Evolutionary conservation across 2,888 invertebrate species (phyloP).

Genomic region (Lingula anatina): DNA sequence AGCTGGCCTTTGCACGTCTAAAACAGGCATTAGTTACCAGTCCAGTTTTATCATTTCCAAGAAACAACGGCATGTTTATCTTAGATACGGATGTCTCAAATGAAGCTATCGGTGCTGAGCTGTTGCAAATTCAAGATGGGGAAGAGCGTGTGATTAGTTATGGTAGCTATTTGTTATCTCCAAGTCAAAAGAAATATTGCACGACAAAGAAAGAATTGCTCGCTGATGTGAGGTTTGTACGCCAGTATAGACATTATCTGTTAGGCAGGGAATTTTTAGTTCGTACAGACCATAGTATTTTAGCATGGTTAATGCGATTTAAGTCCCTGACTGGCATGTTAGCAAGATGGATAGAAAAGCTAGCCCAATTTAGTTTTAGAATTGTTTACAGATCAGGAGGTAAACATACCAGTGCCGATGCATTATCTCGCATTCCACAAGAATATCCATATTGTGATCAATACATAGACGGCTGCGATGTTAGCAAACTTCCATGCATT

Average conservation of each 20-base stretch:
- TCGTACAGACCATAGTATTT: constrained; percentile 9
- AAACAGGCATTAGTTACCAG: background rate
- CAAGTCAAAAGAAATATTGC: constrained; percentile 7
- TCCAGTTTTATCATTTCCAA: constrained; percentile 10
- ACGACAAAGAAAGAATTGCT: constrained; percentile 9
- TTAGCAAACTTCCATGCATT: background rate
- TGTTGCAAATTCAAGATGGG: constrained; percentile 4
- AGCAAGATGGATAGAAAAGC: constrained; percentile 8
- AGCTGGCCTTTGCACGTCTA: background rate
- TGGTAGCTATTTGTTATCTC: constrained; percentile 4
- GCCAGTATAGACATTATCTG: constrained; percentile 9
- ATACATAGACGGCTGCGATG: background rate
- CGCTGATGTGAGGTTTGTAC: constrained; percentile 7
- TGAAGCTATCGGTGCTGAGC: background rate
- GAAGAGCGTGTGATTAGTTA: constrained; percentile 8
- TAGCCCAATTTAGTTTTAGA: constrained; percentile 3
- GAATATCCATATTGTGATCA: background rate
- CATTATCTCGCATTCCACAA: constrained; percentile 1
- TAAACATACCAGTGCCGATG: constrained; percentile 7
- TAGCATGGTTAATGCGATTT: constrained; percentile 8
- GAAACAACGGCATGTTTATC: background rate
- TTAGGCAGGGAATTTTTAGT: constrained; percentile 4
- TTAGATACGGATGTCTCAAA: constrained; percentile 2
- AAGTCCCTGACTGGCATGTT: constrained; percentile 5
- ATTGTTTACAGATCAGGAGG: constrained; percentile 5